Percentiles rank a stretch among this genome's conserved stretches.
Evolutionary conservation across 1,140 invertebrate species (phyloP).

Genomic region (Drosophila hydei): DNA sequence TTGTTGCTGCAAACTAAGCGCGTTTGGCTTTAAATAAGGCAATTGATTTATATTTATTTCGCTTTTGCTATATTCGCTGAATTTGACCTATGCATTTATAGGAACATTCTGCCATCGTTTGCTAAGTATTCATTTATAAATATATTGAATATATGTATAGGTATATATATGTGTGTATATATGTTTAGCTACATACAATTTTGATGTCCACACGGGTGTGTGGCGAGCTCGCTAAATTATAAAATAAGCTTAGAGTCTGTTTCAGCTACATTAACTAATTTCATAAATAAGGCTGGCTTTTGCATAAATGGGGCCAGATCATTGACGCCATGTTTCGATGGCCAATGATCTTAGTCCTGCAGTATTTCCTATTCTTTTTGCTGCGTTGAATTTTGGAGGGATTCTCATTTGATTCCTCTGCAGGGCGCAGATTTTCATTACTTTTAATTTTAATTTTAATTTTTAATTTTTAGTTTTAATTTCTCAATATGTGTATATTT

Average conservation of each 20-base stretch:
- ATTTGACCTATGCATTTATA: conserved; percentile 51
- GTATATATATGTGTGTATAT: conserved; percentile 31
- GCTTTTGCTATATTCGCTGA: conserved; percentile 11
- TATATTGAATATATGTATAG: conserved; percentile 36
- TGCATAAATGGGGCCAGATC: conserved; percentile 24
- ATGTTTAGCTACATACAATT: conserved; percentile 42
- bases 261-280: conserved; percentile 70
- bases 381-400: conserved; percentile 49
- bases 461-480: not conserved
- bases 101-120: conserved; percentile 70
- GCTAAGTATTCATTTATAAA: conserved; percentile 59
- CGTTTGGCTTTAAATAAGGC: conserved; percentile 75
- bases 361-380: conserved; percentile 3
- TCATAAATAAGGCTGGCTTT: conserved; percentile 77
- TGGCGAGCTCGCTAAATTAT: conserved; percentile 68
- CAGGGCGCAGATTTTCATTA: not conserved
- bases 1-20: conserved; percentile 76
- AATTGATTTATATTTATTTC: conserved; percentile 38
- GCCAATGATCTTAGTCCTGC: conserved; percentile 43
- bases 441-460: conserved; percentile 4
- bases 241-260: conserved; percentile 69
- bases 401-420: conserved; percentile 27
- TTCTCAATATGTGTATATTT: not conserved
- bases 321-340: conserved; percentile 20
- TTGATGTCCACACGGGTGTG: conserved; percentile 31